Evolutionary conservation across 2,888 invertebrate species (phyloP).

Genomic region (Cheilosia scutellata): DNA sequence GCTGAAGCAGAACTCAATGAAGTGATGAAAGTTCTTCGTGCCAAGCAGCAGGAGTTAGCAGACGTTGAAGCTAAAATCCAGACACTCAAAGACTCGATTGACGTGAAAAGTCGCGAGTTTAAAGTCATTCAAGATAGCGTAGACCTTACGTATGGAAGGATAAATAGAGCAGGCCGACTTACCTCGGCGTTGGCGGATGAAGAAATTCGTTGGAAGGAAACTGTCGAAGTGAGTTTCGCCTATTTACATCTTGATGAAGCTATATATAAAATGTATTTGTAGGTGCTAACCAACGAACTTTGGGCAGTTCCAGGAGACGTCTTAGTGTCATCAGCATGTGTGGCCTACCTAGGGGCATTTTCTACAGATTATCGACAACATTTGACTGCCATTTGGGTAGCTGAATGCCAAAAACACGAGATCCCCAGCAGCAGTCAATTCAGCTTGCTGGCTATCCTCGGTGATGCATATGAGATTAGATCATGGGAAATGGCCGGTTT

Average conservation of each 20-base stretch:
- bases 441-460: constrained; percentile 89
- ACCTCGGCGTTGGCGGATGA: constrained; percentile 95
- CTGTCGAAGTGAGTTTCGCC: constrained; percentile 84
- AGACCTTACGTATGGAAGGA: constrained; percentile 90
- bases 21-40: constrained; percentile 90
- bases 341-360: constrained; percentile 97
- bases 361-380: constrained; percentile 89
- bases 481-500: constrained; percentile 95
- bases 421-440: constrained; percentile 90
- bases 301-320: constrained; percentile 93
- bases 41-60: constrained; percentile 92
- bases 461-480: constrained; percentile 94
- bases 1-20: constrained; percentile 91
- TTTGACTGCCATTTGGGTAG: constrained; percentile 89
- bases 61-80: constrained; percentile 90
- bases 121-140: constrained; percentile 90
- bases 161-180: constrained; percentile 92
- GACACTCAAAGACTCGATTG: constrained; percentile 86
- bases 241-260: neutral
- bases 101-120: constrained; percentile 90
- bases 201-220: constrained; percentile 92
- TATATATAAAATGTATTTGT: constrained; percentile 3
- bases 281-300: constrained; percentile 88
- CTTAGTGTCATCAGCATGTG: constrained; percentile 92
- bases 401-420: constrained; percentile 86